Conservation (phyloP, 2,888 invertebrate genomes). For the Plagiodera versicolora region DNA sequence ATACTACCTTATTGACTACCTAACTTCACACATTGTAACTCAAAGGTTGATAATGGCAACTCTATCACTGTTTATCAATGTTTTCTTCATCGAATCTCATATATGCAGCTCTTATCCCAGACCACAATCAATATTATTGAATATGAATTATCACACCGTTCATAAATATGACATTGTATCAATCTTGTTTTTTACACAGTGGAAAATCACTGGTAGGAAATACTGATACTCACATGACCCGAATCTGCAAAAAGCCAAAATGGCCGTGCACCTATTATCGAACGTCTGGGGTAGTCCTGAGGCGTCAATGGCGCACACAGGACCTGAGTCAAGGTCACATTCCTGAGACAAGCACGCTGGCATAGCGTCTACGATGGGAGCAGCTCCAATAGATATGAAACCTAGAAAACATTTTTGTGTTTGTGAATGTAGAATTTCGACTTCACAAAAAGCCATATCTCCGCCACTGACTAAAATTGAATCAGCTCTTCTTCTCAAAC, state of each 20-base stretch:
- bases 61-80: too few species aligned
- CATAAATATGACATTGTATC: neutral
- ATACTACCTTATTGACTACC: too few species aligned
- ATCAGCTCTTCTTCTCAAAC: too few species aligned
- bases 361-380: constrained; percentile 35
- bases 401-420: constrained; percentile 21
- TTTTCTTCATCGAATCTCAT: too few species aligned
- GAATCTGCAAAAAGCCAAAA: constrained; percentile 61
- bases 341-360: constrained; percentile 52
- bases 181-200: neutral
- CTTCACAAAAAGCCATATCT: too few species aligned
- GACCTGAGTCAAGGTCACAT: constrained; percentile 56
- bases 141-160: neutral
- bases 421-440: too few species aligned
- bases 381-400: constrained; percentile 30
- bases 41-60: too few species aligned
- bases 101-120: too few species aligned
- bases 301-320: constrained; percentile 63
- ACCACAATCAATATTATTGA: neutral
- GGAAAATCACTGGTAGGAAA: neutral
- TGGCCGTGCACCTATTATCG: constrained; percentile 61
- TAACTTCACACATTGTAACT: neutral
- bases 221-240: constrained; percentile 65
- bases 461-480: too few species aligned
- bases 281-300: constrained; percentile 61